Conservation (phyloP, 2,113 vertebrate species). For the Psophia crepitans region DNA sequence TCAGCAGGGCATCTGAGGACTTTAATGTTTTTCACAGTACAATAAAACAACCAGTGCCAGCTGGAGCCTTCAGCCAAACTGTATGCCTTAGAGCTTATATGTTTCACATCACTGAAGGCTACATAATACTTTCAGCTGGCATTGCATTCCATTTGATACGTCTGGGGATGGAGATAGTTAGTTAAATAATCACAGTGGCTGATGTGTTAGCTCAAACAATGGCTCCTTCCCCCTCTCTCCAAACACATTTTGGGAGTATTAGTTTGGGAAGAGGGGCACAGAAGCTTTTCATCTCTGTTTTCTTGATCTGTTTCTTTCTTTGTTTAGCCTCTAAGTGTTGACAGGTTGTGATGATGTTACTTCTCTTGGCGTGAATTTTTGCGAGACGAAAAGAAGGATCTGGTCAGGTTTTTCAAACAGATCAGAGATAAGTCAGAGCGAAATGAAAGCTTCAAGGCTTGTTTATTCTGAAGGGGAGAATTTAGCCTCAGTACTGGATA, state of each 20-base stretch:
- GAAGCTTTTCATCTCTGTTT: conserved; percentile 11
- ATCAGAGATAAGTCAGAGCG: conserved; percentile 43
- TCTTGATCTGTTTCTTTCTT: conserved; percentile 31
- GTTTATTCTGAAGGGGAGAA: conserved; percentile 19
- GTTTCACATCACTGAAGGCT: conserved; percentile 68
- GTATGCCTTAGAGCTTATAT: conserved; percentile 52
- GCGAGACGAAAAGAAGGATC: conserved; percentile 18
- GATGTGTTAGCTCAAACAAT: conserved; percentile 31
- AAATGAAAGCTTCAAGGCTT: conserved; percentile 12
- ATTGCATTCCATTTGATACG: conserved; percentile 40
- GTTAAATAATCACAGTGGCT: conserved; percentile 14
- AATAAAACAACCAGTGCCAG: conserved; percentile 47
- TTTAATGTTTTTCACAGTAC: conserved; percentile 32
- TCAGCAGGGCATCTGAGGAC: conserved; percentile 20
- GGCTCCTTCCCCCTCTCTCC: neutral
- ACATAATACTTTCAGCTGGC: conserved; percentile 61
- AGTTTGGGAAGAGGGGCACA: conserved; percentile 17
- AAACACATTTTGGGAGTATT: conserved; percentile 12
- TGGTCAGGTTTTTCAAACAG: conserved; percentile 34
- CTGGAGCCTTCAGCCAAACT: conserved; percentile 13
- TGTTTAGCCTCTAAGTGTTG: conserved; percentile 52
- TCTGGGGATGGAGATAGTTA: conserved; percentile 61
- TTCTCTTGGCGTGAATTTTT: conserved; percentile 39
- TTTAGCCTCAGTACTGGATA: neutral
- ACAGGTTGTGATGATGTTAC: conserved; percentile 41